Evolutionary conservation across 64 coral and sea anemone genomes (phyloP), one percentile per base, ranked within the genome.

Genomic region (Porites lutea): DNA sequence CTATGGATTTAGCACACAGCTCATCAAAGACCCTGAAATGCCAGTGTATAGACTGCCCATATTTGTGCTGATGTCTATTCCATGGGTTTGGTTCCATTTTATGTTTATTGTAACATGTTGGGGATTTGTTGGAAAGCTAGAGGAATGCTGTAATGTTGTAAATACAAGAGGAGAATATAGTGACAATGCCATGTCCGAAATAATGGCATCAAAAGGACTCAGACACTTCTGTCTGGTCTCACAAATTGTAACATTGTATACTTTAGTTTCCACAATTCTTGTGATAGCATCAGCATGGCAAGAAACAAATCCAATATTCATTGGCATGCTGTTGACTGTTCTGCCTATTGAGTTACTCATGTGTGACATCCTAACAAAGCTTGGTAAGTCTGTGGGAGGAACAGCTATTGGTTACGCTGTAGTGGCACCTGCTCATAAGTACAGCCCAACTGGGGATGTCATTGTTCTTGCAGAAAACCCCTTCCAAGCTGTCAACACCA

Each of bases 401-500:
- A 99, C 97, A 86, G 97, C 97, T 22, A 99, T 95, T 89, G 97
- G 97, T 14, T 99, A 99, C 92, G 97, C 97, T 66, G 59, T 99
- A 14, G 90, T 99, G 71, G 78, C 94, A 82, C 97, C 97, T 16
- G 91, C 94, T 13, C 92, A 99, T 74, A 90, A 85, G 27, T 99
- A 96, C 59, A 96, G 92, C 23, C 76, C 91, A 63, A 65, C 83
- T 43, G 97, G 97, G 44, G 45, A 91, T 9, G 79, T 94, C 15
- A 79, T 95, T 66, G 61, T 95, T 52, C 77, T 99, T 51, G 82
- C 92, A 54, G 94, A 99, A 55, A 75, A 90, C 50, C 88, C 79
- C 13, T 94, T 96, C 61, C 97, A 99, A 61, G 37, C 88, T 7
- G 79, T 95, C 52, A 96, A 96, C 67, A 65, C 90, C 13, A 96